phyloP scores from a whole-genome alignment of 2,888 invertebrate genomes.

The Campaea margaritaria region DNA sequence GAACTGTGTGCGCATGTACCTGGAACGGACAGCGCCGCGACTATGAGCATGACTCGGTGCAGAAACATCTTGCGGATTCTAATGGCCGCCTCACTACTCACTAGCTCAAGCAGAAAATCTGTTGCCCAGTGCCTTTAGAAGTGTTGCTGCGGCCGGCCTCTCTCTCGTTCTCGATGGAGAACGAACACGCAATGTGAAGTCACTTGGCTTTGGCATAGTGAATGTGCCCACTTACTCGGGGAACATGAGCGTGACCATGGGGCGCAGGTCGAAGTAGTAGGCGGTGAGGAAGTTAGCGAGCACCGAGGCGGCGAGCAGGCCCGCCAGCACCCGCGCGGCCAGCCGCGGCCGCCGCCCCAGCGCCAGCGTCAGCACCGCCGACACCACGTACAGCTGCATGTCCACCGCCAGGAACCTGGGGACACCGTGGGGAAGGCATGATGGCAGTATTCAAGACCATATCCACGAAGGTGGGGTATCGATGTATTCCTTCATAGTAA shows the following conservation, averaged over 20 bases:
- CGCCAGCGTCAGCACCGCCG: conserved; percentile 48
- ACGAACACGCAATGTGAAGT: too few species aligned
- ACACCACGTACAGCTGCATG: conserved; percentile 62
- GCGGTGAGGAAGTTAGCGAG: conserved; percentile 48
- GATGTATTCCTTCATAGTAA: too few species aligned
- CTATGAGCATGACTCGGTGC: too few species aligned
- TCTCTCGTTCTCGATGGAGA: too few species aligned
- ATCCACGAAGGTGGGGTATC: too few species aligned
- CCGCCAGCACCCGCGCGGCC: conserved; percentile 46
- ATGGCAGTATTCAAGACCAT: too few species aligned
- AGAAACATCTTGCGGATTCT: too few species aligned
- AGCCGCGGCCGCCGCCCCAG: conserved; percentile 45
- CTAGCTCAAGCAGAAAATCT: too few species aligned
- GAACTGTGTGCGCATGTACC: conserved; percentile 55
- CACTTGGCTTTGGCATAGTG: too few species aligned
- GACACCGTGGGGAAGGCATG: too few species aligned
- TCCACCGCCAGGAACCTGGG: conserved; percentile 67
- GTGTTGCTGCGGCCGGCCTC: background rate
- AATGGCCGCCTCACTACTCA: too few species aligned
- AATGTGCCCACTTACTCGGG: conserved; percentile 56
- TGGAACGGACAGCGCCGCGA: conserved; percentile 32
- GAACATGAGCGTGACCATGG: conserved; percentile 55
- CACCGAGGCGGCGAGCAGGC: conserved; percentile 44
- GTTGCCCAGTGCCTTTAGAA: too few species aligned
- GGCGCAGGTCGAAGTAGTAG: conserved; percentile 51